Conservation (phyloP, 2,797 vertebrate genomes). For the Natrix natrix region DNA sequence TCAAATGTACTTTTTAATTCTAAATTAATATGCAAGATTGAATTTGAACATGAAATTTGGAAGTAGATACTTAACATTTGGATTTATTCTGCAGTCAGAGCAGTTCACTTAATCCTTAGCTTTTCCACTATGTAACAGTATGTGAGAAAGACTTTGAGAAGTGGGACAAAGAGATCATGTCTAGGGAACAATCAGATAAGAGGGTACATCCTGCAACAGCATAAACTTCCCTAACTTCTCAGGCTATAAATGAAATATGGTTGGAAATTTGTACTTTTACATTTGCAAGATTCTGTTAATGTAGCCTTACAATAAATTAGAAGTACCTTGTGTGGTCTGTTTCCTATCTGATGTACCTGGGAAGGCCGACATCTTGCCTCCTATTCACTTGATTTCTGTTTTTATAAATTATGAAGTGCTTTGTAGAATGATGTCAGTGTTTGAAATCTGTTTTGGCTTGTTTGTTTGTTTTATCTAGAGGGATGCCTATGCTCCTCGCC, state of each 20-base stretch:
- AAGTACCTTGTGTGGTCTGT: background rate
- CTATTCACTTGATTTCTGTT: background rate
- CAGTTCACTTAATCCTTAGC: background rate
- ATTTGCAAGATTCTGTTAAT: background rate
- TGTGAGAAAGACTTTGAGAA: background rate
- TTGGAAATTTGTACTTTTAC: background rate
- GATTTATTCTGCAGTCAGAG: background rate
- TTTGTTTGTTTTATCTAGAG: conserved; percentile 72
- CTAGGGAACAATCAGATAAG: background rate
- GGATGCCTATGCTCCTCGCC: conserved; percentile 91
- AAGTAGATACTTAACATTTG: background rate
- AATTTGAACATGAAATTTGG: background rate
- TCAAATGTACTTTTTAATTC: background rate
- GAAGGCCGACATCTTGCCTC: background rate
- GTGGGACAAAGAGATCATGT: background rate
- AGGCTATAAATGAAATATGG: background rate
- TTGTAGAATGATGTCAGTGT: background rate
- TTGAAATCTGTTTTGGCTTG: conserved; percentile 40
- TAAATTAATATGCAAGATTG: background rate
- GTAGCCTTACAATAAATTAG: background rate
- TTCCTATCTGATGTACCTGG: background rate
- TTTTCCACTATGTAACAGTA: accelerated
- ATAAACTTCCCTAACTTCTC: background rate
- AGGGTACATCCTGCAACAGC: background rate
- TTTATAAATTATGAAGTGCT: background rate